phyloP scores from a whole-genome alignment of 2,113 vertebrate species.

The Salvelinus alpinus region DNA sequence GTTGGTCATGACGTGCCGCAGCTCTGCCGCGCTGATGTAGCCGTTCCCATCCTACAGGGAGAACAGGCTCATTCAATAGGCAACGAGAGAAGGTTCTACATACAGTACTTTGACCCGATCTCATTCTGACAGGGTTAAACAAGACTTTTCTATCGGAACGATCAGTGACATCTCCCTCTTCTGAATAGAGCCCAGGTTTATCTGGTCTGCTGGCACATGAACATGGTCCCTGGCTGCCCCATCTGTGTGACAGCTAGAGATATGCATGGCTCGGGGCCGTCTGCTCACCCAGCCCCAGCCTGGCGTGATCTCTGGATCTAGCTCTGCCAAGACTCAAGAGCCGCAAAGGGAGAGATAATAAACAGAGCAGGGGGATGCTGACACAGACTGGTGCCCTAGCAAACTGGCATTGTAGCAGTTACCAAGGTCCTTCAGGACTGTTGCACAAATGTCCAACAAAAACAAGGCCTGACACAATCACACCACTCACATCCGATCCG shows the following conservation, averaged over 20 bases:
- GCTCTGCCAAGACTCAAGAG: background rate
- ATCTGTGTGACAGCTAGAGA: background rate
- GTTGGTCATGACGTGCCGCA: conserved; percentile 91
- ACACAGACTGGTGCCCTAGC: background rate
- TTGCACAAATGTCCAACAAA: background rate
- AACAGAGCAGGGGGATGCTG: background rate
- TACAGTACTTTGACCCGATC: no score
- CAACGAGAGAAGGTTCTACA: background rate
- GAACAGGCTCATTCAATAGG: background rate
- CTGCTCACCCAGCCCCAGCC: background rate
- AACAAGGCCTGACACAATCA: background rate
- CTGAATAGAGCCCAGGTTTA: background rate
- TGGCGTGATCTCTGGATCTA: background rate
- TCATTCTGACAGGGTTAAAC: no score
- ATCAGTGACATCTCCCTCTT: background rate
- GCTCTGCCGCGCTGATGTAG: conserved; percentile 87
- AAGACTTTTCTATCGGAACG: background rate
- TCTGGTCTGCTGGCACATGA: background rate
- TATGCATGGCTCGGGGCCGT: background rate
- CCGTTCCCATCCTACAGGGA: conserved; percentile 83
- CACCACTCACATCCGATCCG: background rate
- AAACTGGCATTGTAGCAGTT: background rate
- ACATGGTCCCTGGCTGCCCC: background rate
- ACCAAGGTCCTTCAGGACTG: background rate
- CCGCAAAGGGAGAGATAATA: background rate